Evolutionary conservation across 2,797 vertebrate species (phyloP).

Genomic region (Rhincodon typus): DNA sequence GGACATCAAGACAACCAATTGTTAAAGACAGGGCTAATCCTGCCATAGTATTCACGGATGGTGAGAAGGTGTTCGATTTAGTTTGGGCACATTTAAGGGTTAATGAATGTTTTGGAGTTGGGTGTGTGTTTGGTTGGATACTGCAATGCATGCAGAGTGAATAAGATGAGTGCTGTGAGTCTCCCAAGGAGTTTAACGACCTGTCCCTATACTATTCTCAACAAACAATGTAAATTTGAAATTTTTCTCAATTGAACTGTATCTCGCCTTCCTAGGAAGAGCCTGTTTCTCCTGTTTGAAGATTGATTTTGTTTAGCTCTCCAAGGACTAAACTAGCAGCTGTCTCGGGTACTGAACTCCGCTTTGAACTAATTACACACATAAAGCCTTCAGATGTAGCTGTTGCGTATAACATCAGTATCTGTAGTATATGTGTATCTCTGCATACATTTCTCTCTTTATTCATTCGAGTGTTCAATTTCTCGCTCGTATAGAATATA

Average conservation of each 20-base stretch:
- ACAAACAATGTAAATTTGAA: not conserved
- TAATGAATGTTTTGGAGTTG: not conserved
- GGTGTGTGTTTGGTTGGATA: too few relatives aligned
- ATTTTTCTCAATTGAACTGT: not conserved
- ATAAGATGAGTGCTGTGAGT: not conserved
- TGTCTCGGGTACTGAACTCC: not conserved
- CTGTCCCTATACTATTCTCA: not conserved
- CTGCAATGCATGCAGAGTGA: not conserved
- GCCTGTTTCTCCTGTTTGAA: not conserved
- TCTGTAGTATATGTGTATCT: not conserved
- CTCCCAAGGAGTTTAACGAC: not conserved
- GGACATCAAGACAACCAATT: not conserved
- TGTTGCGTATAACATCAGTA: not conserved
- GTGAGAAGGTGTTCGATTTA: not conserved
- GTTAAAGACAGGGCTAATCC: not conserved
- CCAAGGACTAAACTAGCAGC: not conserved
- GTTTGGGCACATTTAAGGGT: not conserved
- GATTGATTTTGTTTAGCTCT: not conserved
- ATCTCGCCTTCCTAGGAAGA: not conserved
- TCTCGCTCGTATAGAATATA: not conserved
- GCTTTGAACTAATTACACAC: not conserved
- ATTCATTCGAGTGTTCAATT: not conserved
- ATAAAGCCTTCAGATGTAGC: not conserved
- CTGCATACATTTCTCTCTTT: not conserved
- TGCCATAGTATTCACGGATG: not conserved